These are phyloP conservation scores for Craniophora ligustri DNA, from an alignment of 2,888 invertebrate genomes.

Conservation along the genomic window DNA sequence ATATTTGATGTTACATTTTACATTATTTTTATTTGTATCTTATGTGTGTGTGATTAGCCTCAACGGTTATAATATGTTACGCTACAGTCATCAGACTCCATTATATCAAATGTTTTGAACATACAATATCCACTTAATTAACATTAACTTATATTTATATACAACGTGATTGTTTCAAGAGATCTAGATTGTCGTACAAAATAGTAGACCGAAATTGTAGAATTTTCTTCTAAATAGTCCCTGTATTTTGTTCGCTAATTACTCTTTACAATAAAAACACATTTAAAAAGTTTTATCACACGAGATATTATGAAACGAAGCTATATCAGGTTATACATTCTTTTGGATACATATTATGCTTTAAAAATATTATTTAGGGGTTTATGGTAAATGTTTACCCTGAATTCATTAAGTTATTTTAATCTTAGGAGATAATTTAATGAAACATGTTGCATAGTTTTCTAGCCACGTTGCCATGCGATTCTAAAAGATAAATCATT, in stretches of 20 bases:
- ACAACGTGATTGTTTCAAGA: conserved; percentile 64
- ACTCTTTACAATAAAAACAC: conserved; percentile 48
- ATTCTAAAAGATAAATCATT: no score
- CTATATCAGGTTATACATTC: conserved; percentile 5
- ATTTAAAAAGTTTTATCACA: conserved; percentile 31
- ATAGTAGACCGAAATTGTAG: conserved; percentile 69
- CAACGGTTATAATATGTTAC: no score
- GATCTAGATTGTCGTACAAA: conserved; percentile 69
- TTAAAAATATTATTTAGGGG: not conserved
- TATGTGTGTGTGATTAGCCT: no score
- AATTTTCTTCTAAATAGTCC: conserved; percentile 74
- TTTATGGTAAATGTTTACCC: no score
- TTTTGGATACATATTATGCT: not conserved
- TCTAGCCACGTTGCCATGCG: no score
- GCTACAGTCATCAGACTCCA: not conserved
- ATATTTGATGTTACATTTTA: no score
- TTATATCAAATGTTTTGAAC: conserved; percentile 45
- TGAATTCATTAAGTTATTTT: no score
- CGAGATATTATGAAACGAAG: conserved; percentile 6
- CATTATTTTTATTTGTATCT: no score
- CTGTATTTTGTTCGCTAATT: conserved; percentile 75
- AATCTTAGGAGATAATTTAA: no score
- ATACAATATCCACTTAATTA: conserved; percentile 40
- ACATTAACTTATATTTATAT: conserved; percentile 36
- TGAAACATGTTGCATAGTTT: no score